Base-by-base conservation (phyloP, 2,113 vertebrate genomes). In the Podarcis muralis region DNA sequence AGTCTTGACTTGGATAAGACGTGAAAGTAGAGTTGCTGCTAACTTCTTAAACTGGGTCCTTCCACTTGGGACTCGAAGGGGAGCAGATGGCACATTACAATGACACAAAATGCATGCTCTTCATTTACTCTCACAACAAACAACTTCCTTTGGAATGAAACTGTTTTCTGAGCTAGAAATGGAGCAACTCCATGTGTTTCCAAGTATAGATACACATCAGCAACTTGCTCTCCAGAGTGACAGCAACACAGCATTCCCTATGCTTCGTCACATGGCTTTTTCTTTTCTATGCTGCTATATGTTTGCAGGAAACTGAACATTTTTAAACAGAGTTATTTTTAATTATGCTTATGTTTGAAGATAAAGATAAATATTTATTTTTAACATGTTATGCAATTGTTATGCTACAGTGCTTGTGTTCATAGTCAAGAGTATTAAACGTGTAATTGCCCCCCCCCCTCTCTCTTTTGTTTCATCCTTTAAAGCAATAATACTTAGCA, bases 391-490 rank as follows among this genome's bases (percentile, higher is more conserved):
- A 85, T 86, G 88, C 57, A 87, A 69, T 79, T 18, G 1, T 0
- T 89, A 83, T 79, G 66, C 57, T 91, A 81, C 59, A 69, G 62
- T 72, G 75, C 88, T 83, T 74, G 57, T 69, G 82, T 87, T 93
- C 94, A 83, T 90, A 91, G 84, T 89, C 90, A 92, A 59, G 72
- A 43, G 72, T 2, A 90, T 93, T 93, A 93, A 93, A 91, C 84
- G 78, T 83, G 22, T 85, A 66, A 66, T 78, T 88, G 78, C 87
- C 84, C 84, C 37, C 87, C 84, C 84, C 37, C 1, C 90, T 85
- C 48, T 75, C 88, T 74, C 86, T 81, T 76, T 87, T 90, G 76
- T 84, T 92, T 91, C 91, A 91, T 91, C 69, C 85, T 40, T 80
- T 87, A 90, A 90, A 90, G 94, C 32, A 86, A 83, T 79, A 91